These are phyloP conservation scores for Pachycephala philippinensis DNA, from an alignment of 2,113 vertebrate species.

Conservation along the genomic window DNA sequence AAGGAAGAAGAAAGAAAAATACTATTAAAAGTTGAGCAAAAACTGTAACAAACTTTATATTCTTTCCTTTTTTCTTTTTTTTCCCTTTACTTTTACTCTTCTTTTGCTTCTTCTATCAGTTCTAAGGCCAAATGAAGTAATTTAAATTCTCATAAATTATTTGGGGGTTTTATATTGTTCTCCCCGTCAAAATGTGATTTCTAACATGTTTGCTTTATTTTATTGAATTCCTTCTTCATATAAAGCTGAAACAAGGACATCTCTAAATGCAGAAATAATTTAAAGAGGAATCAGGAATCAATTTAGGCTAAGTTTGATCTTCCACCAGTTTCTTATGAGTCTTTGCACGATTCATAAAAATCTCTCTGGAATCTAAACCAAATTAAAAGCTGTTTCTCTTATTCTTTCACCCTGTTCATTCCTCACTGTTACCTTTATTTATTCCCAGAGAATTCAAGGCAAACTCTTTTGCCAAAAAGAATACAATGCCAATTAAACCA, in stretches of 20 bases:
- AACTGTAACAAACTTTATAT: accelerated
- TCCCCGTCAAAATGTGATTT: neutral
- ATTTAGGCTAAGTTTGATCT: neutral
- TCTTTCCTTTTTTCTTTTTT: too few relatives aligned
- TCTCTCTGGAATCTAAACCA: neutral
- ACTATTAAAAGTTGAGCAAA: neutral
- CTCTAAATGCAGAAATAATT: neutral
- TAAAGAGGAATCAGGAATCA: neutral
- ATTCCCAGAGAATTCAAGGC: neutral
- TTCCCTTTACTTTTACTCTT: neutral
- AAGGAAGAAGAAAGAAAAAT: neutral
- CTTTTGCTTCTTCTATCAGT: neutral
- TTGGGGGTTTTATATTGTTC: neutral
- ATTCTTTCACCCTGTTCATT: neutral
- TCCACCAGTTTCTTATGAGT: neutral
- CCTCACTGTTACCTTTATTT: neutral
- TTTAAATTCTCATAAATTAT: neutral
- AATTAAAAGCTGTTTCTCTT: neutral
- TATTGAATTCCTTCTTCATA: neutral
- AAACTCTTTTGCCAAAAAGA: neutral
- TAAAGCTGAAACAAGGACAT: neutral
- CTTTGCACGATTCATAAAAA: neutral
- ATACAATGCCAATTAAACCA: neutral
- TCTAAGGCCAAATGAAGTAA: neutral
- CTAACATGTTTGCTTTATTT: neutral